A percentile compares a stretch with the other conserved stretches of the same genome.
Evolutionary conservation across 2,113 vertebrate genomes (phyloP).

Genomic region (Rhagologus leucostigma): DNA sequence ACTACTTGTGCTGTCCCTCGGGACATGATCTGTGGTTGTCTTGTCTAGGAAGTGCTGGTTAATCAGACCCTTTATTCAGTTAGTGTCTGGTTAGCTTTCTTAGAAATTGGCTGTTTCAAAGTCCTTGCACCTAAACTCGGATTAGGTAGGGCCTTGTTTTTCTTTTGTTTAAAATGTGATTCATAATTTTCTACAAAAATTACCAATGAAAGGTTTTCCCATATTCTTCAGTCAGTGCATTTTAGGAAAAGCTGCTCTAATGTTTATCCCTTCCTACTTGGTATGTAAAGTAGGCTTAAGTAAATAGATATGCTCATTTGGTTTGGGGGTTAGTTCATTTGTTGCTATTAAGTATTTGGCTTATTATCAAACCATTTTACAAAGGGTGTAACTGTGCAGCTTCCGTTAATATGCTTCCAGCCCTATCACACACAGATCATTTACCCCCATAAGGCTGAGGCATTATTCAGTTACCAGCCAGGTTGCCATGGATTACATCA

Average conservation of each 20-base stretch:
- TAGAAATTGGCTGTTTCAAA: not conserved
- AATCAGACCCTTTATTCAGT: not conserved
- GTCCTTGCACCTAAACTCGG: not conserved
- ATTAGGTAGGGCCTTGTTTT: not conserved
- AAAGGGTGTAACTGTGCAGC: slow-evolving; percentile 51
- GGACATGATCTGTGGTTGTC: not conserved
- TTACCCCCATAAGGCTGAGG: slow-evolving; percentile 13
- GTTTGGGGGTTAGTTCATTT: slow-evolving; percentile 53
- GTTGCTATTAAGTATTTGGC: slow-evolving; percentile 44
- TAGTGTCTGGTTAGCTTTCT: not conserved
- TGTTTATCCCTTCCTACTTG: not conserved
- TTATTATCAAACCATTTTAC: slow-evolving; percentile 43
- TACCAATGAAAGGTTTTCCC: not conserved
- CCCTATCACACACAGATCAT: not conserved
- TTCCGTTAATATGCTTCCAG: slow-evolving; percentile 1
- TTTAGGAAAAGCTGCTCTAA: slow-evolving; percentile 10
- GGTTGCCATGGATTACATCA: not conserved
- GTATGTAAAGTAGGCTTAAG: slow-evolving; percentile 32
- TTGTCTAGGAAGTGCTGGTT: not conserved
- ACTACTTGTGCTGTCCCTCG: accelerated
- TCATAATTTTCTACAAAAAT: not conserved
- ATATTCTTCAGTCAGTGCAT: not conserved
- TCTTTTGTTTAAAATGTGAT: not conserved
- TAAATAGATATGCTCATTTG: slow-evolving; percentile 11
- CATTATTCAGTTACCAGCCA: slow-evolving; percentile 5